phyloP scores from a whole-genome alignment of 2,113 vertebrate species.

The Pholis gunnellus region DNA sequence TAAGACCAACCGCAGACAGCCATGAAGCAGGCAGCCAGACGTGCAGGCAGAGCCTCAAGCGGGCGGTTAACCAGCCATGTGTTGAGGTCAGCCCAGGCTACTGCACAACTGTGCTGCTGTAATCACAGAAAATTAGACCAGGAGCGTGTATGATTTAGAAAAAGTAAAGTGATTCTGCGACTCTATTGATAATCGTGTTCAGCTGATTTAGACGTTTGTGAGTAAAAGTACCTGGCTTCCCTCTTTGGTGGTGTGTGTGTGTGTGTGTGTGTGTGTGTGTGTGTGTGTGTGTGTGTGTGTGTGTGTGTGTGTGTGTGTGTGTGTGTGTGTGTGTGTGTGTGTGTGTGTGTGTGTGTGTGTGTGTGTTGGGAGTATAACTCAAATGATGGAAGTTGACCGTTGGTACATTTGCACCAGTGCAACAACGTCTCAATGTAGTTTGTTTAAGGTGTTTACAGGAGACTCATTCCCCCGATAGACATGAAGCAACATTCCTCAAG shows the following conservation, averaged over 20 bases:
- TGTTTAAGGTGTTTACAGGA: neutral
- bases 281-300: neutral
- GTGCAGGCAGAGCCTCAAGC: neutral
- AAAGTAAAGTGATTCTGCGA: neutral
- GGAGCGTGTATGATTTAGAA: neutral
- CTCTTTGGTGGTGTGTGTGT: neutral
- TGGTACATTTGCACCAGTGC: neutral
- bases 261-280: neutral
- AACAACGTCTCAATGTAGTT: neutral
- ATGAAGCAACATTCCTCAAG: neutral
- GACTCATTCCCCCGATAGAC: neutral
- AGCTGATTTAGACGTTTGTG: slow-evolving; percentile 1
- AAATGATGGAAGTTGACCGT: neutral
- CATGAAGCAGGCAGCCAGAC: neutral
- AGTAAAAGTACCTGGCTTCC: neutral
- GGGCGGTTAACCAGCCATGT: neutral
- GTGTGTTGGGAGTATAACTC: neutral
- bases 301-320: neutral
- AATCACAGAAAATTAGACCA: slow-evolving; percentile 29
- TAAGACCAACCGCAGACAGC: neutral
- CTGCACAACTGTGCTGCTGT: slow-evolving; percentile 1
- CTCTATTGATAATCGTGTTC: neutral
- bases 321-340: no score
- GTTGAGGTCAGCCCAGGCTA: slow-evolving; percentile 23
- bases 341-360: no score